Base-by-base conservation (phyloP, 2,113 vertebrate species). In the Pomatostomus ruficeps region DNA sequence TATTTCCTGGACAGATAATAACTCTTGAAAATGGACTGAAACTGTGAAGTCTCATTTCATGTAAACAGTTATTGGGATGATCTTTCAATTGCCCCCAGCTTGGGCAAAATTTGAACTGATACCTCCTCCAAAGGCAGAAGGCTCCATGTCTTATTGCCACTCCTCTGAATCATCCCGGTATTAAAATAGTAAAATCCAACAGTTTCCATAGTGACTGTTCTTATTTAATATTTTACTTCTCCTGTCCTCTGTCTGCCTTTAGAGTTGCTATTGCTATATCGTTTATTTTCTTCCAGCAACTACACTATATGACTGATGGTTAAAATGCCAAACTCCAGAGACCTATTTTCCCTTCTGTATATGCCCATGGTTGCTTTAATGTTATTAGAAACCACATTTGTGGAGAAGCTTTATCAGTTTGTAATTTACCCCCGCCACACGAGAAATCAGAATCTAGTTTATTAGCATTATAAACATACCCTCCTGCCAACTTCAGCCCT, bases 181-280 rank as follows among this genome's bases (percentile, higher is more conserved):
- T 93, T 95, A 90, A 96, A 94, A 93, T 74, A 93, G 90, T 88
- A 90, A 93, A 74, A 85, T 80, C 52, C 28, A 86, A 91, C 81
- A 22, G 94, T 96, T 96, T 90, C 93, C 91, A 97, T 95, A 95
- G 96, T 91, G 92, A 96, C 82, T 81, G 48, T 63, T 89, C 75
- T 74, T 94, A 93, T 88, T 96, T 93, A 97, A 96, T 96, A 91
- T 90, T 95, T 94, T 90, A 43, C 31, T 88, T 96, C 52, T 90
- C 45, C 74, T 77, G 71, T 89, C 85, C 77, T 95, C 85, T 82
- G 11, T 89, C 57, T 88, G 66, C 82, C 88, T 94, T 95, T 91
- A 70, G 81, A 83, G n/a, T 80, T 93, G 81, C 58, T 93, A 51
- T 82, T 95, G 81, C 88, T 86, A 18, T 67, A 57, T 68, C 4